Base-by-base conservation (phyloP, 2,797 vertebrate species). In the Phylloscopus collybita region DNA sequence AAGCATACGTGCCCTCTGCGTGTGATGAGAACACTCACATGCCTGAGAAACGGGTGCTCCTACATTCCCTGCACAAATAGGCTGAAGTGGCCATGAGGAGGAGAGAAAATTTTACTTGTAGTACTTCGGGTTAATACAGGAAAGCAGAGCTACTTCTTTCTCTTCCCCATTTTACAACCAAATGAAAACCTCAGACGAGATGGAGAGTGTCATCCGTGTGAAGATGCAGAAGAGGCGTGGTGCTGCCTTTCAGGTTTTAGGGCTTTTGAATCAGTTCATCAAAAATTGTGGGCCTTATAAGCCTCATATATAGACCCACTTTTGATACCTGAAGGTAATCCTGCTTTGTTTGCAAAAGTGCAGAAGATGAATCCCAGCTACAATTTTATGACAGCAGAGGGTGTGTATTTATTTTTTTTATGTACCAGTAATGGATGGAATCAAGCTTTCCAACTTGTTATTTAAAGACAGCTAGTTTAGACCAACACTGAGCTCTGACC, bases 1-100 rank as follows among this genome's bases (percentile, higher is more conserved):
- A 67, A 85, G 80, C 23, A 26, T 0, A 3, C 0, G 0, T 5
- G 10, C 72, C n/a, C 44, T 27, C 13, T 32, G 51, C 0, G 0
- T 0, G 3, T 5, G 62, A 42, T 8, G 16, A 75, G 49, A 86
- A 79, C 0, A 1, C 10, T 66, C n/a, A 36, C 21, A 26, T 0
- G 0, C 38, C 57, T 29, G 53, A 85, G 72, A 66, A 59, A 34
- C 0, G 3, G 1, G 3, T 32, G 25, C 27, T 80, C n/a, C 22
- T 26, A 10, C 4, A 1, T 11, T 72, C 47, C 36, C 65, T 60
- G 73, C 40, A 62, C 36, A 78, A 23, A 23, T 32, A 27, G 4
- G 10, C 7, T 72, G 45, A 78, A n/a, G 0, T 44, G 7, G 47
- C 54, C 36, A 53, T 3, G 6, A 95, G 13, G 8, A 88, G 4